These are phyloP conservation scores for Steromphala cineraria DNA, from an alignment of 2,888 invertebrate genomes.

Conservation along the genomic window DNA sequence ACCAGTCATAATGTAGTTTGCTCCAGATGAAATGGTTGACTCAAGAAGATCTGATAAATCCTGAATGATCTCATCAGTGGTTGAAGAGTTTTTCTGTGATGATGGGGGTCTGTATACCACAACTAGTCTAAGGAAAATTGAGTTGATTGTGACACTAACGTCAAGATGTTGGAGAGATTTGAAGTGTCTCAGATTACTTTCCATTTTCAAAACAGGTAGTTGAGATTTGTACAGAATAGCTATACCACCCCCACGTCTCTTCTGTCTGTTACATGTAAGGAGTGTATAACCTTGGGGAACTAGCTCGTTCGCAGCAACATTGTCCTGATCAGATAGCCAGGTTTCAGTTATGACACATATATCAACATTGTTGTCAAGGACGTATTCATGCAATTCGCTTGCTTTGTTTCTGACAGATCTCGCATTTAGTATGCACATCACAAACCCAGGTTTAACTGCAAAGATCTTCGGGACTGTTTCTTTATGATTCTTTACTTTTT, in stretches of 20 bases:
- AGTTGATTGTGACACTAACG: not conserved
- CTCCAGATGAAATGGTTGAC: not conserved
- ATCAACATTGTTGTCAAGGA: not conserved
- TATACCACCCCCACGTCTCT: not conserved
- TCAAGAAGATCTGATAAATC: not conserved
- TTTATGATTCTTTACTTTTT: too few relatives aligned
- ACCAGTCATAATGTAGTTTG: not conserved
- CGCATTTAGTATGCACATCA: not conserved
- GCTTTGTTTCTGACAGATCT: not conserved
- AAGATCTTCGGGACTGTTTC: too few relatives aligned
- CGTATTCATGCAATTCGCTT: not conserved
- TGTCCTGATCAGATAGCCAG: not conserved
- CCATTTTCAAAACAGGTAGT: not conserved
- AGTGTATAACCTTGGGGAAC: not conserved
- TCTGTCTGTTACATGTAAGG: not conserved
- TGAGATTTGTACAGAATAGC: not conserved
- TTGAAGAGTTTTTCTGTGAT: not conserved
- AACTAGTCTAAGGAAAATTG: not conserved
- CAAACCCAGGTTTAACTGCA: too few relatives aligned
- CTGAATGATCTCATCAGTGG: not conserved
- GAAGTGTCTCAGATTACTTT: not conserved
- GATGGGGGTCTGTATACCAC: not conserved
- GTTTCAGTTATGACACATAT: not conserved
- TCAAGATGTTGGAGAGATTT: not conserved
- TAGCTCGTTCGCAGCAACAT: not conserved